phyloP scores from a whole-genome alignment of 2,113 vertebrate genomes.

The Silurus meridionalis region DNA sequence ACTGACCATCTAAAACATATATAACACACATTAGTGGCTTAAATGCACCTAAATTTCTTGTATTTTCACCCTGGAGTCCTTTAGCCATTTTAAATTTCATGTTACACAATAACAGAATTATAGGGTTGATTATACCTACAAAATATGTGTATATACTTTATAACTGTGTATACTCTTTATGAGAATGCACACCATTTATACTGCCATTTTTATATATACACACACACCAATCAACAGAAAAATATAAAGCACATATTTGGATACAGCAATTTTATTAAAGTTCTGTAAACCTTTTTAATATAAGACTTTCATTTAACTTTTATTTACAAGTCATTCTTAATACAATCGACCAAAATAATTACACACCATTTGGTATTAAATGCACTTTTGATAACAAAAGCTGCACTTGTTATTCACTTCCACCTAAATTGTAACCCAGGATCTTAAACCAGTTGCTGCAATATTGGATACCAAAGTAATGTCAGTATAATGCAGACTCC shows the following conservation, averaged over 20 bases:
- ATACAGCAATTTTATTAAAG: background rate
- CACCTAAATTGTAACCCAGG: background rate
- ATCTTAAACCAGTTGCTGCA: background rate
- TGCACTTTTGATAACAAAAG: background rate
- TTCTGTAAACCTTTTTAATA: constrained; percentile 5
- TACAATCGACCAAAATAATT: constrained; percentile 1
- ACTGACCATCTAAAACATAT: too few relatives aligned
- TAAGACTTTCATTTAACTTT: constrained; percentile 21
- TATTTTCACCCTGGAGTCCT: background rate
- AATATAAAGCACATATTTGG: background rate
- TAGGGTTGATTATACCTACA: background rate
- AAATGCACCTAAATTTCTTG: background rate
- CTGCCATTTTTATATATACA: background rate
- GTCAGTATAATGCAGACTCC: background rate
- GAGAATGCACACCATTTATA: background rate
- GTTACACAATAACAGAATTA: background rate
- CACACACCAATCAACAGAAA: background rate
- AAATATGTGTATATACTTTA: background rate
- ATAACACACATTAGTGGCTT: too few relatives aligned
- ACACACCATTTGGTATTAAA: background rate
- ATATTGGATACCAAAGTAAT: background rate
- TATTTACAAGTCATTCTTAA: constrained; percentile 12
- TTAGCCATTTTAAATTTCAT: background rate
- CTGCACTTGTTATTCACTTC: background rate
- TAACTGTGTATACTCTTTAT: background rate